Evolutionary conservation across 2,888 invertebrate species (phyloP), one percentile per base, ranked within the genome.

Genomic region (Drosophila antonietae): DNA sequence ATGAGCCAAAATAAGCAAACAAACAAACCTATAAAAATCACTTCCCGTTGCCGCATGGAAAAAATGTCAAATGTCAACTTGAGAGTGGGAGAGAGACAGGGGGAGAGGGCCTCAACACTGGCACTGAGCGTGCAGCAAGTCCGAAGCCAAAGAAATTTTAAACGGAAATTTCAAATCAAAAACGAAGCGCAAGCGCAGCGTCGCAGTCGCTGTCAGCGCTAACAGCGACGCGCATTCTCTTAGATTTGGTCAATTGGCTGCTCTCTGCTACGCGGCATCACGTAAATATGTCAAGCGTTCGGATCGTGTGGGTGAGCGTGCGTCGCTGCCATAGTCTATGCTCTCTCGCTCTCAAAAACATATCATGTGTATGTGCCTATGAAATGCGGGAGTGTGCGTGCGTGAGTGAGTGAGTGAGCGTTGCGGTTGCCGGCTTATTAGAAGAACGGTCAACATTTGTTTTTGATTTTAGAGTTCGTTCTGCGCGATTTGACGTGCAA

Each of bases 391-490:
- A 33, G 44, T 62, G 39, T 53, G 37, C 4, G 37, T 15, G 5
- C 1, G 14, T 53, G 28, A 28, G 28, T 28, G 28, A 28, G 28
- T 28, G 28, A 18, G 44, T 60, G 33, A 44, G 44, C 58, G 31
- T 71, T 73, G 70, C 64, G 76, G 74, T 73, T 80, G 81, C 81
- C 78, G 80, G 78, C 78, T 78, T 78, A 80, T 78, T 78, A 73
- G 78, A 78, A 73, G 77, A 84, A 79, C 76, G 87, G 89, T 89
- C 88, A 84, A 89, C 89, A 87, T 83, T 83, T 89, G 89, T 84
- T 89, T 84, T 89, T 71, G 77, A 80, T 88, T 82, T 88, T 58
- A 73, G 71, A 63, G 59, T 55, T 62, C 65, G 70, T 72, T 79
- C 73, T 80, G 69, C 76, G 64, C 85, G 72, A 69, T 82, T 85